Conservation (phyloP, 2,888 invertebrate species). For the Podotricha telesiphe region DNA sequence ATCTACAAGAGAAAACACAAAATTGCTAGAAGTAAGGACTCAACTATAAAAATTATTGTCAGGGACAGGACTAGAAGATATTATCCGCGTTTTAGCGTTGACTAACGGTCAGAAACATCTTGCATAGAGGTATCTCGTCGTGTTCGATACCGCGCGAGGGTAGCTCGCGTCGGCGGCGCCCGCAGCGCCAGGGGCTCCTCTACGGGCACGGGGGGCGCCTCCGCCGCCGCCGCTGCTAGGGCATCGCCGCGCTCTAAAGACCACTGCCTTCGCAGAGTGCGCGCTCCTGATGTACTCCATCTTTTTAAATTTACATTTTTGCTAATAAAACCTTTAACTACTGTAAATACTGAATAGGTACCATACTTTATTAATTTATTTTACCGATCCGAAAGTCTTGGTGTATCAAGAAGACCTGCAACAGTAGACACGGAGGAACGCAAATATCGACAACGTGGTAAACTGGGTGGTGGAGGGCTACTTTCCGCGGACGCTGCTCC, state of each 20-base stretch:
- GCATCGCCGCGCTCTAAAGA: conserved; percentile 72
- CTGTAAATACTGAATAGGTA: conserved; percentile 16
- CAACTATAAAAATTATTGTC: conserved; percentile 75
- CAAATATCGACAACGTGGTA: conserved; percentile 47
- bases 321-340: background rate
- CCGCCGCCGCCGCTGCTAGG: conserved; percentile 61
- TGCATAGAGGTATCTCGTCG: conserved; percentile 47
- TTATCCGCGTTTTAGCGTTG: conserved; percentile 20
- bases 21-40: conserved; percentile 40
- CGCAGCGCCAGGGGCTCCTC: conserved; percentile 47
- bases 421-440: conserved; percentile 45
- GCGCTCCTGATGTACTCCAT: conserved; percentile 52
- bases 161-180: conserved; percentile 44
- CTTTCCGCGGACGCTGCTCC: conserved; percentile 67
- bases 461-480: conserved; percentile 56
- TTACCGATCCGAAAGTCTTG: conserved; percentile 89
- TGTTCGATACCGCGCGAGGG: conserved; percentile 59
- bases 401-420: conserved; percentile 58
- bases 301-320: conserved; percentile 27
- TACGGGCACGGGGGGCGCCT: conserved; percentile 37
- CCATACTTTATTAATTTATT: conserved; percentile 86
- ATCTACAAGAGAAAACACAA: conserved; percentile 49
- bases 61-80: conserved; percentile 41
- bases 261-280: conserved; percentile 69
- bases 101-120: conserved; percentile 36